Conservation (phyloP, 2,797 vertebrate genomes). For the Eleutherodactylus coqui region DNA sequence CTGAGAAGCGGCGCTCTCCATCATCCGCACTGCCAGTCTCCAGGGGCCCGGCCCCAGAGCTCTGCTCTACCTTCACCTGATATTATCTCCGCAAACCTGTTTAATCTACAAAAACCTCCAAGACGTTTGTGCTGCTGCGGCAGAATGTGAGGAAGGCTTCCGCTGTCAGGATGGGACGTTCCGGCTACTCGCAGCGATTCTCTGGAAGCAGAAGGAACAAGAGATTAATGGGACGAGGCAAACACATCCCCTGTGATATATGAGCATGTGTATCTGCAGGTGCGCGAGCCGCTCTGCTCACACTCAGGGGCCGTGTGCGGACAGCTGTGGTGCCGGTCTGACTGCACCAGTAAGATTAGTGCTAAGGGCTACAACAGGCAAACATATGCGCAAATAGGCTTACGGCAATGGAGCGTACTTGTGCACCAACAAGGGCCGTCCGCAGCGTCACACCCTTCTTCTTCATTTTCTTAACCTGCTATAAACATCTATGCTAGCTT, state of each 20-base stretch:
- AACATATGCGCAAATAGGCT: no score
- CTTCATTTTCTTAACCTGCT: no score
- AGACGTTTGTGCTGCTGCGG: slow-evolving; percentile 15
- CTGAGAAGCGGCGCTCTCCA: slow-evolving; percentile 9
- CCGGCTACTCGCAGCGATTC: neutral
- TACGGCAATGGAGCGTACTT: no score
- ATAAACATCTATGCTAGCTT: no score
- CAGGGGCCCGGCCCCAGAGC: neutral
- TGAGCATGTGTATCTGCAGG: slow-evolving; percentile 22
- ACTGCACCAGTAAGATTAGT: neutral
- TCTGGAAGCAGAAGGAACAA: slow-evolving; percentile 24
- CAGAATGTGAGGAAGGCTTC: neutral
- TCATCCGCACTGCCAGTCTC: neutral
- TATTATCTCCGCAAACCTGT: slow-evolving; percentile 19
- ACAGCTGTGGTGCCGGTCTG: neutral
- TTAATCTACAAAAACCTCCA: slow-evolving; percentile 20
- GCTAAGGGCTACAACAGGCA: no score
- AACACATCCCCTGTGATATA: slow-evolving; percentile 37
- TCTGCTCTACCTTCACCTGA: slow-evolving; percentile 3
- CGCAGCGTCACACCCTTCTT: no score
- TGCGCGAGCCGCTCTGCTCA: neutral
- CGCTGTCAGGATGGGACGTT: neutral
- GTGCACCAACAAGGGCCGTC: no score
- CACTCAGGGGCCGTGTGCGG: neutral
- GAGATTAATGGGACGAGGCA: slow-evolving; percentile 33